These are phyloP conservation scores for Lepus europaeus DNA, from an alignment of 2,113 vertebrate species.

Conservation along the genomic window DNA sequence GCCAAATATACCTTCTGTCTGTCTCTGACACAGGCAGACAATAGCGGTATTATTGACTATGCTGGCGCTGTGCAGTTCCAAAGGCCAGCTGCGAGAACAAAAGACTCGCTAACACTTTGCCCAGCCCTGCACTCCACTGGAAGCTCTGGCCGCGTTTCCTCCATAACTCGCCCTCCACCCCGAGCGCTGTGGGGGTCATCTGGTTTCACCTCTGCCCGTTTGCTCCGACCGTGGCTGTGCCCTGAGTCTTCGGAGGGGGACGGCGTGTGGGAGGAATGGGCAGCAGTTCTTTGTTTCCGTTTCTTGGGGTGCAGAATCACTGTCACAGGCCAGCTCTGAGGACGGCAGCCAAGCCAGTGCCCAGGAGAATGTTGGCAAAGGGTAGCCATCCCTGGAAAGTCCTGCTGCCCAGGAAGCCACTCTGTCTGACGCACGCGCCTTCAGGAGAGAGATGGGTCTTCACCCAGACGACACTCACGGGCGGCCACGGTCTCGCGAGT, in stretches of 20 bases:
- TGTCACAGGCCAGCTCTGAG: neutral
- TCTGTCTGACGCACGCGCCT: neutral
- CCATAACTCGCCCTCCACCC: slow-evolving; percentile 86
- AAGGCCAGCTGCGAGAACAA: slow-evolving; percentile 93
- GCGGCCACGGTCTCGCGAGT: fast-evolving
- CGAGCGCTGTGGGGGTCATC: slow-evolving; percentile 76
- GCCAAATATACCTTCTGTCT: slow-evolving; percentile 94
- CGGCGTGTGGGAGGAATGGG: neutral
- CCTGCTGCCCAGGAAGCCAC: neutral
- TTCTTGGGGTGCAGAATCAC: neutral
- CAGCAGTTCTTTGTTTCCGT: neutral
- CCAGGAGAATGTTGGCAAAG: neutral
- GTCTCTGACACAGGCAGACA: slow-evolving; percentile 91
- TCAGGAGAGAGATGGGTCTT: neutral
- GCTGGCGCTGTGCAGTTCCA: slow-evolving; percentile 88
- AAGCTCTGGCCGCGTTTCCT: slow-evolving; percentile 86
- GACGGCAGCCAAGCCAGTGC: neutral
- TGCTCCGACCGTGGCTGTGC: slow-evolving; percentile 76
- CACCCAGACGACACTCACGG: neutral
- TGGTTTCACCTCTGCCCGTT: slow-evolving; percentile 73
- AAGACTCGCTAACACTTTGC: slow-evolving; percentile 88
- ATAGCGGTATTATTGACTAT: slow-evolving; percentile 92
- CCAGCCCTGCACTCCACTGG: slow-evolving; percentile 86
- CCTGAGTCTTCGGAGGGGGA: neutral
- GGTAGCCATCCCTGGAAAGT: neutral